Percentiles rank a stretch among this genome's conserved stretches.
phyloP scores from a whole-genome alignment of 2,797 vertebrate genomes.

The Clamator glandarius region DNA sequence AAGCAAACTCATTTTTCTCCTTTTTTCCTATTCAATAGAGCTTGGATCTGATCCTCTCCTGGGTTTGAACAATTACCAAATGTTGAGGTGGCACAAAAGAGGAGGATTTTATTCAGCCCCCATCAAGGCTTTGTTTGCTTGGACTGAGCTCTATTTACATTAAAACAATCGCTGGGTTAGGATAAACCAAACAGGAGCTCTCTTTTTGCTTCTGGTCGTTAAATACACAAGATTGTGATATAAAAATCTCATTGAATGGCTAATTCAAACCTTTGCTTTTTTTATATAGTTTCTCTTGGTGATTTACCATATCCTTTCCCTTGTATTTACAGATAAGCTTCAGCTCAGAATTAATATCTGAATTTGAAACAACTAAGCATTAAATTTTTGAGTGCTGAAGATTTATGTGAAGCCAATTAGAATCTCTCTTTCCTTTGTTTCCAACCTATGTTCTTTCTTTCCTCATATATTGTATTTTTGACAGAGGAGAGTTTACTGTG shows the following conservation, averaged over 20 bases:
- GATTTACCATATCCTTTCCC: not conserved
- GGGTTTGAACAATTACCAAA: not conserved
- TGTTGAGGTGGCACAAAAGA: not conserved
- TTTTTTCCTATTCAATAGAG: not conserved
- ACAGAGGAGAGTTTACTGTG: not conserved
- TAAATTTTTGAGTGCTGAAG: not conserved
- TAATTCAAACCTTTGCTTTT: not conserved
- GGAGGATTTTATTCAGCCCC: not conserved
- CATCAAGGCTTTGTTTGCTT: conserved; percentile 17
- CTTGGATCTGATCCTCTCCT: not conserved
- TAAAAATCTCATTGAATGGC: not conserved
- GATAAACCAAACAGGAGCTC: not conserved
- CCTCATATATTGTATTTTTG: not conserved
- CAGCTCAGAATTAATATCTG: conserved; percentile 1
- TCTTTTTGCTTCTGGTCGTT: conserved; percentile 20
- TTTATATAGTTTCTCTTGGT: not conserved
- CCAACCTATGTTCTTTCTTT: not conserved
- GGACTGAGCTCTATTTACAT: not conserved
- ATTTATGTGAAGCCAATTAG: not conserved
- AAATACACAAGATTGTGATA: not conserved
- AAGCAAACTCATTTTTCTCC: not conserved
- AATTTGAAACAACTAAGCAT: not conserved
- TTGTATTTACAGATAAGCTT: conserved; percentile 1
- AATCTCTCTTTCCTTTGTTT: conserved; percentile 9
- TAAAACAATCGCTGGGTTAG: not conserved